Percentiles rank a stretch among this genome's conserved stretches.
phyloP scores from a whole-genome alignment of 2,888 invertebrate species.

The Cantharis rufa region DNA sequence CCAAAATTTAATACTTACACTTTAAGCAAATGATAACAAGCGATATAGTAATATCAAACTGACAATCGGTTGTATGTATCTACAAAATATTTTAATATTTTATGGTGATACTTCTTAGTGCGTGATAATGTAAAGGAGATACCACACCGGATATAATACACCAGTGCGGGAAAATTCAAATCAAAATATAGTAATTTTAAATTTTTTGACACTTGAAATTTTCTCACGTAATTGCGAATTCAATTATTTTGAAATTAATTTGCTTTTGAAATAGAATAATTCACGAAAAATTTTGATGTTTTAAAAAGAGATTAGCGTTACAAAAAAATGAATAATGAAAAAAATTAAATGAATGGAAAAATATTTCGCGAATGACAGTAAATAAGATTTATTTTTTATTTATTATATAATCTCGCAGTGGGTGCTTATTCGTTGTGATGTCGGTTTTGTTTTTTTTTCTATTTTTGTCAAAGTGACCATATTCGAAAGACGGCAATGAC shows the following conservation, averaged over 20 bases:
- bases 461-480: too few species aligned
- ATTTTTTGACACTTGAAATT: slow-evolving; percentile 42
- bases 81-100: neutral
- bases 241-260: slow-evolving; percentile 19
- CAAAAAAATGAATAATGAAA: neutral
- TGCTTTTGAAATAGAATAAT: neutral
- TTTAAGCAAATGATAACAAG: neutral
- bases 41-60: neutral
- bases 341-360: neutral
- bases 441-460: neutral
- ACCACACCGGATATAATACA: slow-evolving; percentile 1
- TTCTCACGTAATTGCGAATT: slow-evolving; percentile 15
- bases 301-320: neutral
- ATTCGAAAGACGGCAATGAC: too few species aligned
- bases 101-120: neutral
- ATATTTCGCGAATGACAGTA: neutral
- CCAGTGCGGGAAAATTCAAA: slow-evolving; percentile 29
- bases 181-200: slow-evolving; percentile 11
- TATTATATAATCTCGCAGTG: neutral
- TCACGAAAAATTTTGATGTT: neutral
- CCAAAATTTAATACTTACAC: neutral
- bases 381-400: neutral
- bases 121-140: slow-evolving; percentile 12
- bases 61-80: neutral
- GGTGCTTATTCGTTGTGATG: neutral